Evolutionary conservation across 2,888 invertebrate species (phyloP), one percentile per base, ranked within the genome.

Genomic region (Xylota segnis): DNA sequence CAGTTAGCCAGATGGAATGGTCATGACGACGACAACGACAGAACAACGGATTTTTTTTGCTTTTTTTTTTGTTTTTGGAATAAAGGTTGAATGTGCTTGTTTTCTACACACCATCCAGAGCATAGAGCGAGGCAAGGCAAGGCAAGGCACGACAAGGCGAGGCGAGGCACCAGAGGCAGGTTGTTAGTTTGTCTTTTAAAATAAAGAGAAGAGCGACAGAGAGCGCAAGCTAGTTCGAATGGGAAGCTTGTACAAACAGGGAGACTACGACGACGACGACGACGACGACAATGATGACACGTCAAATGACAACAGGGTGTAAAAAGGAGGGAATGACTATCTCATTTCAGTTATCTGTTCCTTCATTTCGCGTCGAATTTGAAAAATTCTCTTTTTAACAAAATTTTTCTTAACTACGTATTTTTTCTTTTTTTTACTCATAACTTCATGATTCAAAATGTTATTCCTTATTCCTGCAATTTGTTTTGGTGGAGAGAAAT

Each of bases 171-270:
- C 59, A 71, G 52, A 56, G 61, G 76, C 72, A 56, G 61, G 72
- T 77, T 81, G 86, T 77, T 86, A 77, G 86, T 77, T 82, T 76
- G 86, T 77, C 75, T 82, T 82, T 81, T 77, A 9, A 84, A 75
- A 76, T 81, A 68, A 59, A 71, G 76, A 70, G 65, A 82, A 63
- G 76, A 82, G 82, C 56, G 76, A 82, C 72, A 86, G 82, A 77
- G 86, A 86, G 66, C 66, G 23, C 76, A 81, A 82, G 72, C 82
- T 82, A 66, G 59, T 72, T 76, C 56, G 61, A 77, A 66, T 86
- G 82, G 82, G 86, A 84, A 86, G 86, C 82, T 82, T 77, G 68
- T 77, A 71, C 59, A 76, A 77, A 65, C 76, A 58, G 86, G 82
- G 76, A 72, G 71, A 74, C n/a, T n/a, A n/a, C n/a, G n/a, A n/a